Conservation (phyloP, 2,888 invertebrate species). For the Rhingia rostrata region DNA sequence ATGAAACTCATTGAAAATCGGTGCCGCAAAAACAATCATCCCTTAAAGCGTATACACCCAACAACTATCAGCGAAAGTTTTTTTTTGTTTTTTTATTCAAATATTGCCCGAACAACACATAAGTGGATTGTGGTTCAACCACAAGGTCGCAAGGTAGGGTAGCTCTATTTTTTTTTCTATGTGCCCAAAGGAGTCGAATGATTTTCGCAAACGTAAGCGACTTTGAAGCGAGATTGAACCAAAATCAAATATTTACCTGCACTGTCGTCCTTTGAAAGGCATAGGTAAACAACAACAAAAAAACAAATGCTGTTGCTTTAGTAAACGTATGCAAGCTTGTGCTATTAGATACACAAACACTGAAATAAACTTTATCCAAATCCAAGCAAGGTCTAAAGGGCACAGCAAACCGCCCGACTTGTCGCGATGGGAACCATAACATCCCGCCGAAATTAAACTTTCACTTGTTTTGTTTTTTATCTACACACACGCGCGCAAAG, state of each 20-base stretch:
- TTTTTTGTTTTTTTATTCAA: constrained; percentile 20
- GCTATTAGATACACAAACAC: constrained; percentile 45
- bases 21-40: background rate
- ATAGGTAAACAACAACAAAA: constrained; percentile 5
- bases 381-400: constrained; percentile 36
- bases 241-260: constrained; percentile 66
- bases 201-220: constrained; percentile 38
- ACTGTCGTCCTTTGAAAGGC: background rate
- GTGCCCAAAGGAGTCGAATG: constrained; percentile 14
- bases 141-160: no score
- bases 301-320: constrained; percentile 45
- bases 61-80: constrained; percentile 9
- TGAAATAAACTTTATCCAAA: constrained; percentile 27
- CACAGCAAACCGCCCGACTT: constrained; percentile 7
- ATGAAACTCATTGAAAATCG: constrained; percentile 17
- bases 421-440: constrained; percentile 41
- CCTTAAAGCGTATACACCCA: background rate
- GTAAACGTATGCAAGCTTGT: constrained; percentile 46
- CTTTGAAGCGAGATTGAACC: constrained; percentile 48
- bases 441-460: constrained; percentile 27
- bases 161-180: no score
- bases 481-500: constrained; percentile 20
- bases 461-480: constrained; percentile 21
- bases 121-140: background rate
- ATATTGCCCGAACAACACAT: constrained; percentile 21